Evolutionary conservation across 2,888 invertebrate genomes (phyloP).

Genomic region (Anorthoa munda): DNA sequence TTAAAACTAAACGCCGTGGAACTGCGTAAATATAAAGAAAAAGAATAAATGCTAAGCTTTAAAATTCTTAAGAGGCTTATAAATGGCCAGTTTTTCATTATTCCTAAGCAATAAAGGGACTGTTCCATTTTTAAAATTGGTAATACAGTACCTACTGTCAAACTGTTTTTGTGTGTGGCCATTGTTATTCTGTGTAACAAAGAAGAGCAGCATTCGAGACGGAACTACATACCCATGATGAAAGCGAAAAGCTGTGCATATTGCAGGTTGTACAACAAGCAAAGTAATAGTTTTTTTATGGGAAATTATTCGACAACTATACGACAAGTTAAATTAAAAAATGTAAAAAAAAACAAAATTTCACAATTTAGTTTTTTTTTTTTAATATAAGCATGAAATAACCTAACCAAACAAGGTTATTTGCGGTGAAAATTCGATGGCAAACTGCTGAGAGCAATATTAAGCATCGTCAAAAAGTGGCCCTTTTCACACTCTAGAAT

Average conservation of each 20-base stretch:
- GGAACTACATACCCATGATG: too few relatives aligned
- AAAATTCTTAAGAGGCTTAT: slow-evolving; percentile 56
- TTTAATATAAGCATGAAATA: too few relatives aligned
- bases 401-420: too few relatives aligned
- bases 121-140: slow-evolving; percentile 54
- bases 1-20: slow-evolving; percentile 67
- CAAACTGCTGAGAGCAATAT: background rate
- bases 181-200: slow-evolving; percentile 23
- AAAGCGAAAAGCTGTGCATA: too few relatives aligned
- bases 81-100: slow-evolving; percentile 64
- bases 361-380: too few relatives aligned
- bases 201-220: background rate
- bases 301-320: too few relatives aligned
- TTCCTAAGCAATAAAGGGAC: slow-evolving; percentile 52
- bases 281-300: too few relatives aligned
- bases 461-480: background rate
- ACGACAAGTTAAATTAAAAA: too few relatives aligned
- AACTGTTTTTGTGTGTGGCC: slow-evolving; percentile 8
- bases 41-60: slow-evolving; percentile 55
- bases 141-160: slow-evolving; percentile 28
- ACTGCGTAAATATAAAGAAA: slow-evolving; percentile 63
- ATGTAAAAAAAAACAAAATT: too few relatives aligned
- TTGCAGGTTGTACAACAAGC: too few relatives aligned
- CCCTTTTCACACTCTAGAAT: background rate
- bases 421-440: background rate